A percentile compares a stretch with the other conserved stretches of the same genome.
Evolutionary conservation across 2,888 invertebrate genomes (phyloP).

Genomic region (Argyresthia albistria): DNA sequence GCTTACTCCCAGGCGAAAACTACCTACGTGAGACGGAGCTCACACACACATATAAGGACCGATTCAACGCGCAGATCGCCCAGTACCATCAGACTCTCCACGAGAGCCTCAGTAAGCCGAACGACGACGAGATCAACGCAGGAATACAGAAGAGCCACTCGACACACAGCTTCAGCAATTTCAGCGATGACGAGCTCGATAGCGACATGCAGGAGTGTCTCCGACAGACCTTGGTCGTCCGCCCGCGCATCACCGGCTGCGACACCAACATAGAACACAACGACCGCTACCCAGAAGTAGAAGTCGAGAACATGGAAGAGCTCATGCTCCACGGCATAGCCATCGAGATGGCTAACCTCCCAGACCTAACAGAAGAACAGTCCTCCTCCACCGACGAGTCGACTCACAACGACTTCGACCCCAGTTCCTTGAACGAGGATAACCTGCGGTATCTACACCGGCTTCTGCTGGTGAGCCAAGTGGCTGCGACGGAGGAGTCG

Average conservation of each 20-base stretch:
- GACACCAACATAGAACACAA: conserved; percentile 61
- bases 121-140: conserved; percentile 28
- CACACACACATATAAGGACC: too few relatives aligned
- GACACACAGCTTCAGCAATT: conserved; percentile 27
- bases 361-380: conserved; percentile 52
- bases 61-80: too few relatives aligned
- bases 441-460: conserved; percentile 44
- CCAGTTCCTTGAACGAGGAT: conserved; percentile 34
- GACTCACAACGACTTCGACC: conserved; percentile 42
- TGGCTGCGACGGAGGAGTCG: conserved; percentile 31
- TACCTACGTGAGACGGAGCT: too few relatives aligned
- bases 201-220: conserved; percentile 18
- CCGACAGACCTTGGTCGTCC: conserved; percentile 25
- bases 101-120: conserved; percentile 34
- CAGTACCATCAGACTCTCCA: conserved; percentile 26
- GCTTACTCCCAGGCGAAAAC: too few relatives aligned
- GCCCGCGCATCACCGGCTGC: conserved; percentile 27
- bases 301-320: conserved; percentile 31
- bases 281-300: conserved; percentile 51
- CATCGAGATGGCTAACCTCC: conserved; percentile 45
- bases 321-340: conserved; percentile 49
- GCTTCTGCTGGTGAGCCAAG: conserved; percentile 37
- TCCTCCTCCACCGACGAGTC: conserved; percentile 53
- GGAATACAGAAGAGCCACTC: conserved; percentile 38
- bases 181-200: conserved; percentile 11